A percentile compares a stretch with the other conserved stretches of the same genome.
phyloP scores from a whole-genome alignment of 2,888 invertebrate species.

The Hemaris fuciformis region DNA sequence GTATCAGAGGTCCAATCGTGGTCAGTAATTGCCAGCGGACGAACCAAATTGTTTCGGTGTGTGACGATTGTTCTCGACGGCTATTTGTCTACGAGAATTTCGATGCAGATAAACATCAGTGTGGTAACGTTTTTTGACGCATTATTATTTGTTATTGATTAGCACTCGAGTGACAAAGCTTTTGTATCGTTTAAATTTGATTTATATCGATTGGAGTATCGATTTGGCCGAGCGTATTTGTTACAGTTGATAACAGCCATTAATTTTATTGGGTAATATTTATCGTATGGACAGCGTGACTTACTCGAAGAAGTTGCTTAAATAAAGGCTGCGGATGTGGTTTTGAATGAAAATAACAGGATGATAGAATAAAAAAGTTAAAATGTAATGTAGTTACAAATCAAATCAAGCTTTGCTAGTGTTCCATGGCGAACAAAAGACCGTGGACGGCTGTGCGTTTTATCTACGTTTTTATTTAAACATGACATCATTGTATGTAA shows the following conservation, averaged over 20 bases:
- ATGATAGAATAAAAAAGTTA: no score
- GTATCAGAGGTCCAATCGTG: conserved; percentile 68
- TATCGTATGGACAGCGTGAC: background rate
- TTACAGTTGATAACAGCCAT: background rate
- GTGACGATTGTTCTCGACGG: conserved; percentile 75
- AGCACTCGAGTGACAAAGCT: conserved; percentile 2
- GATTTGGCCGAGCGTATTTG: background rate
- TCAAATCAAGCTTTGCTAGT: no score
- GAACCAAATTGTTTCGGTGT: conserved; percentile 77
- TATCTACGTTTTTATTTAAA: background rate
- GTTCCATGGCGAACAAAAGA: no score
- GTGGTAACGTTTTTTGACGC: conserved; percentile 63
- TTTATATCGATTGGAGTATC: conserved; percentile 3
- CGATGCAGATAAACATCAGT: conserved; percentile 61
- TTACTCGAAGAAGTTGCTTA: no score
- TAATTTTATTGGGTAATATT: background rate
- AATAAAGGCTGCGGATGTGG: no score
- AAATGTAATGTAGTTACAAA: no score
- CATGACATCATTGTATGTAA: background rate
- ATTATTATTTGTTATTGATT: conserved; percentile 28
- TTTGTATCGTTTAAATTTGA: background rate
- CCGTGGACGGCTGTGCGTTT: background rate
- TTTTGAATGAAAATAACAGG: no score
- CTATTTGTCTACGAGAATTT: conserved; percentile 76
- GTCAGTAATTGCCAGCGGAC: conserved; percentile 74